phyloP scores from a whole-genome alignment of 2,888 invertebrate species.

The Lasioglossum malachurum region DNA sequence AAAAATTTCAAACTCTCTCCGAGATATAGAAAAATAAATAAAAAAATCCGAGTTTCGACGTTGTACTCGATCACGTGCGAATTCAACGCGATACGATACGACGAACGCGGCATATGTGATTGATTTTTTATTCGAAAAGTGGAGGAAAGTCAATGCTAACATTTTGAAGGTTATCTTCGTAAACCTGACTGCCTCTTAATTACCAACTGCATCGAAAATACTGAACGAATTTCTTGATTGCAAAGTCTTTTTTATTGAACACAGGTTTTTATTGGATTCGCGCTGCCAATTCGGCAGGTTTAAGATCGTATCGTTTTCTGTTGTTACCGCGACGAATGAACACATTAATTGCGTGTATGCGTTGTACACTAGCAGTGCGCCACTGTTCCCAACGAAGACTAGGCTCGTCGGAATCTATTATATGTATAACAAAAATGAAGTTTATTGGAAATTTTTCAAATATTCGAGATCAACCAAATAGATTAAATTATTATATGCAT shows the following conservation, averaged over 20 bases:
- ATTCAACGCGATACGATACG: not conserved
- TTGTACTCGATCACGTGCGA: not conserved
- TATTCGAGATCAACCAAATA: not conserved
- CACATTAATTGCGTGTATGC: not conserved
- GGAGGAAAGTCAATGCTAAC: not conserved
- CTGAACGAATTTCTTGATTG: conserved; percentile 5
- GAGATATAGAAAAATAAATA: not conserved
- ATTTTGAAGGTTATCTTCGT: conserved; percentile 26
- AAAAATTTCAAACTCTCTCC: not conserved
- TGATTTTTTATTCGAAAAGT: not conserved
- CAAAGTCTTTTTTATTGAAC: not conserved
- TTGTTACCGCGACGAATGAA: conserved; percentile 7
- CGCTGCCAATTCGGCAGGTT: not conserved
- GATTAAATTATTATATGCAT: not conserved
- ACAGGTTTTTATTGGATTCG: not conserved
- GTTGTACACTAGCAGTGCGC: not conserved
- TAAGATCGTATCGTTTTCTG: not conserved
- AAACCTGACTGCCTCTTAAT: not conserved
- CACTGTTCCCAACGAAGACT: not conserved
- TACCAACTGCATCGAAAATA: conserved; percentile 14
- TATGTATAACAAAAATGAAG: not conserved
- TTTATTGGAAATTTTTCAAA: not conserved
- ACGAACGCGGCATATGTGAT: not conserved
- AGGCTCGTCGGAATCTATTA: not conserved
- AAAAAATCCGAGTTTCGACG: not conserved